Base-by-base conservation (phyloP, 2,888 invertebrate genomes). In the Endomychus coccineus region DNA sequence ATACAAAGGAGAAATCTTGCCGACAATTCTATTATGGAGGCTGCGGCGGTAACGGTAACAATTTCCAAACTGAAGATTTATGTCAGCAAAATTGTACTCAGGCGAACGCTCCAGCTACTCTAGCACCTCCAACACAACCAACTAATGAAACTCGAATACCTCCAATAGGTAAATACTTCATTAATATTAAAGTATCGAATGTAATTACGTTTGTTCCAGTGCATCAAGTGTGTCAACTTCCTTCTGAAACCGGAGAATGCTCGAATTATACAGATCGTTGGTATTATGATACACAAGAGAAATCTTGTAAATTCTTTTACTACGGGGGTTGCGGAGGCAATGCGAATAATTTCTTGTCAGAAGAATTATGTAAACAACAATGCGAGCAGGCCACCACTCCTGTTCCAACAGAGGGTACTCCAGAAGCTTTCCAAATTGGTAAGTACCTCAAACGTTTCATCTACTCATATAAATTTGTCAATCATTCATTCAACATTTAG, bases 311-410 rank as follows among this genome's bases (percentile, higher is more conserved):
- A 34, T 80, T 79, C 55, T 95, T 94, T 68, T 79, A 85, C 51
- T 94, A 83, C 60, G 88, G 91, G 21, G 94, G 95, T 30, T 95
- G 95, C 59, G 83, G 82, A 11, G 95, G 94, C 16, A 97, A 96
- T 58, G 77, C 74, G 2, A 95, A 94, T 65, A 88, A 88, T 66
- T 95, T 91, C 67, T 59, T 59, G 5, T 71, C 74, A 0, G 73
- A 82, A 58, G 64, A 72, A 27, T 78, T 76, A 29, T 91, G 90
- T 51, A 61, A 73, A 43, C 67, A 67, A 27, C 71, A 77, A 22
- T 88, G 89, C 59, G 71, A n/a, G n/a, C n/a, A n/a, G n/a, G n/a
- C n/a, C n/a, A 16, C 70, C 70, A 15, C 68, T 70, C 1, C 47
- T 50, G 17, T 48, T 50, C 11, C 47, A 46, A 19, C n/a, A n/a